These are phyloP conservation scores for Champsocephalus esox DNA, from an alignment of 2,797 vertebrate species.

Conservation along the genomic window DNA sequence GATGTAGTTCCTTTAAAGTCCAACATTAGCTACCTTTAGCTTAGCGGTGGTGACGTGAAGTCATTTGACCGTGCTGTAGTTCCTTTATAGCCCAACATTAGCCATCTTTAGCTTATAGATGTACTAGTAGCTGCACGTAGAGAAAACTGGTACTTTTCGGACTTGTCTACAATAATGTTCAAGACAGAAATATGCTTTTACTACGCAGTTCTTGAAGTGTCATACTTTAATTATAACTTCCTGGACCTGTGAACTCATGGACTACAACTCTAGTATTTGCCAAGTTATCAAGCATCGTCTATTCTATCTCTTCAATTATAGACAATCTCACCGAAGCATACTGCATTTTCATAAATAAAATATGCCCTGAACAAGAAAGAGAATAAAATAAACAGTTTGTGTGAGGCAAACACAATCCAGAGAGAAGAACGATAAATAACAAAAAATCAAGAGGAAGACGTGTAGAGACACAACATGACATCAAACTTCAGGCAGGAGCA, in stretches of 20 bases:
- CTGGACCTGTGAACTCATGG: background rate
- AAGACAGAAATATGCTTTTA: background rate
- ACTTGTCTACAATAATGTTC: background rate
- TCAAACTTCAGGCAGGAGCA: constrained; percentile 28
- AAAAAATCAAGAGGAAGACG: constrained; percentile 9
- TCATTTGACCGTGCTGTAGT: too few species aligned
- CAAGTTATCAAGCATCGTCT: background rate
- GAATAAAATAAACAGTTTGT: background rate
- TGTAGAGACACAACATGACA: constrained; percentile 1
- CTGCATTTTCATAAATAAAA: constrained; percentile 1
- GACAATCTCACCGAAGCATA: background rate
- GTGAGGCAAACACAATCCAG: constrained; percentile 3
- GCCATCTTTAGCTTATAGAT: background rate
- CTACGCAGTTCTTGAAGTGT: background rate
- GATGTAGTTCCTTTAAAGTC: too few species aligned
- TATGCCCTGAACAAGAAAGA: constrained; percentile 1
- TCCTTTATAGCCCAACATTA: too few species aligned
- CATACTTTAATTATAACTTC: too few species aligned
- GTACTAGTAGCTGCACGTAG: background rate
- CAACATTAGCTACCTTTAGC: too few species aligned
- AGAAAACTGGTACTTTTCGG: background rate
- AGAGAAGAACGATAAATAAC: background rate
- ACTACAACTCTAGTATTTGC: background rate
- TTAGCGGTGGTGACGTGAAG: too few species aligned
- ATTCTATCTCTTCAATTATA: background rate